A percentile compares a stretch with the other conserved stretches of the same genome.
Evolutionary conservation across 2,797 vertebrate species (phyloP).

Genomic region (Anableps anableps): DNA sequence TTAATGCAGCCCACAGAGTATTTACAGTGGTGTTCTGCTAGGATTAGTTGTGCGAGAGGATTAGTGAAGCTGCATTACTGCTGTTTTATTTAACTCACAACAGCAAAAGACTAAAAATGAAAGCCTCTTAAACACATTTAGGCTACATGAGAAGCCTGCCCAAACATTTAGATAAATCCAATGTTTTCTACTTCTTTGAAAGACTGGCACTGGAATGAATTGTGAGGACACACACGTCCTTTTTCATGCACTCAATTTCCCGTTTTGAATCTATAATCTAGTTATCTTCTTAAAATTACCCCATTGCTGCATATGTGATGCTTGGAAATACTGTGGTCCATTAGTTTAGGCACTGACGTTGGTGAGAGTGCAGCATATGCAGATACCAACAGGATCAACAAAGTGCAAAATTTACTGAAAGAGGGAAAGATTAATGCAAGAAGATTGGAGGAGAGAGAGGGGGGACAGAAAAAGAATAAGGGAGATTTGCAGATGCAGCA

Average conservation of each 20-base stretch:
- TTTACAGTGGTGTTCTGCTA: constrained; percentile 80
- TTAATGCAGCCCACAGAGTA: constrained; percentile 77
- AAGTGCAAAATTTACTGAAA: constrained; percentile 64
- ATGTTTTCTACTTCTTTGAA: constrained; percentile 55
- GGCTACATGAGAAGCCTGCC: constrained; percentile 66
- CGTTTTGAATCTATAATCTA: constrained; percentile 73
- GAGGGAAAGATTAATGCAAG: constrained; percentile 71
- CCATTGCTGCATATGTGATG: constrained; percentile 65
- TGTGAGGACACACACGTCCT: constrained; percentile 13
- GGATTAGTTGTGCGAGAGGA: constrained; percentile 83
- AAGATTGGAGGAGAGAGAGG: constrained; percentile 38
- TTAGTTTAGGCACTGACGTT: constrained; percentile 69
- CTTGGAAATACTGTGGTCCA: constrained; percentile 62
- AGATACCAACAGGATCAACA: constrained; percentile 70
- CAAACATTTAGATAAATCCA: constrained; percentile 58
- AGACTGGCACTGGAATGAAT: constrained; percentile 26
- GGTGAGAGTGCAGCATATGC: constrained; percentile 72
- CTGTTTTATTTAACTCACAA: constrained; percentile 84
- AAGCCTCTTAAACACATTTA: constrained; percentile 81
- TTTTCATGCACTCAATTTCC: constrained; percentile 43
- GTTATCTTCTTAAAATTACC: constrained; percentile 77
- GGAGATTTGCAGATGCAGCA: constrained; percentile 74
- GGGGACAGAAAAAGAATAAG: constrained; percentile 24
- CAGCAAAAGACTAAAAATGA: constrained; percentile 80
- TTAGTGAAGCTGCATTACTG: constrained; percentile 82